phyloP scores from a whole-genome alignment of 1,140 invertebrate species.

The Apis florea region DNA sequence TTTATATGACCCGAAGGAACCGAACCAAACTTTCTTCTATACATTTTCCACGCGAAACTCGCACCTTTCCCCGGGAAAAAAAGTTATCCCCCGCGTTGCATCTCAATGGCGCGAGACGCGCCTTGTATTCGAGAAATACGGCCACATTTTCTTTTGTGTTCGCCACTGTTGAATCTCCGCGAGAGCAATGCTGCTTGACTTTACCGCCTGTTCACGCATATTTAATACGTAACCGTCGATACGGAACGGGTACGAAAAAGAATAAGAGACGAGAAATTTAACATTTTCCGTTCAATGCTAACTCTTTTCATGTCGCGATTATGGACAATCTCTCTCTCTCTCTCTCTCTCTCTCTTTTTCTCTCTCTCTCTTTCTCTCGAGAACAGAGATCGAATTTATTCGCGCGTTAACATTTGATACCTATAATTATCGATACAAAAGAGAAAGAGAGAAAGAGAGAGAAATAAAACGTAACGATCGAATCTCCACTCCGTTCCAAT shows the following conservation, averaged over 20 bases:
- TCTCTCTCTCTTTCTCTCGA: too few relatives aligned
- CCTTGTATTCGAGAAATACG: constrained; percentile 48
- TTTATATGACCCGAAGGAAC: constrained; percentile 64
- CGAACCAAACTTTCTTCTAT: constrained; percentile 65
- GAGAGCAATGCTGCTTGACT: not conserved
- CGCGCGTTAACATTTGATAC: too few relatives aligned
- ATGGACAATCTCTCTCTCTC: too few relatives aligned
- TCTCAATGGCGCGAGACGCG: constrained; percentile 36
- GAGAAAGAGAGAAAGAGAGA: too few relatives aligned
- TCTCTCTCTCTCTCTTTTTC: too few relatives aligned
- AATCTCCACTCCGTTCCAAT: too few relatives aligned
- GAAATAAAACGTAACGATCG: too few relatives aligned
- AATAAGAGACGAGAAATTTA: not conserved
- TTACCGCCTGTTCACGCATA: not conserved
- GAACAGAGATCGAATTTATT: too few relatives aligned
- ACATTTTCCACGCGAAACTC: constrained; percentile 58
- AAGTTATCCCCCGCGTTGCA: constrained; percentile 51
- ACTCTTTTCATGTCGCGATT: not conserved
- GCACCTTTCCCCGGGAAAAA: constrained; percentile 34
- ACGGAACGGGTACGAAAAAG: not conserved
- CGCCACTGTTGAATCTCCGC: not conserved
- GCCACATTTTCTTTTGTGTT: not conserved
- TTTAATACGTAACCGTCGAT: not conserved
- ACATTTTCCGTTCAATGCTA: too few relatives aligned
- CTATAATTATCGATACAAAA: too few relatives aligned